A percentile compares a stretch with the other conserved stretches of the same genome.
These are phyloP conservation scores for Albula goreensis DNA, from an alignment of 2,113 vertebrate species.

Conservation along the genomic window DNA sequence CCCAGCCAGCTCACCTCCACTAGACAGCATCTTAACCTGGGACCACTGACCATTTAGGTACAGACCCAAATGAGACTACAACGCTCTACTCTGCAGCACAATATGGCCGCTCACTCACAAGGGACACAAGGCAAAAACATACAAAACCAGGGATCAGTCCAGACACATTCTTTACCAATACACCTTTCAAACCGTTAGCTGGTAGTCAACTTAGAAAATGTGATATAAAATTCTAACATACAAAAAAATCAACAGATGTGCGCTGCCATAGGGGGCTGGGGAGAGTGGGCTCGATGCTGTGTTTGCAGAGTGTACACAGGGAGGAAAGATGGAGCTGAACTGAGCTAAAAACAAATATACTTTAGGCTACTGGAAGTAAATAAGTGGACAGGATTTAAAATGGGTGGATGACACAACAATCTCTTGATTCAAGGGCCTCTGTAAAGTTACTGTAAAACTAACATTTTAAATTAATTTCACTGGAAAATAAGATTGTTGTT, in stretches of 20 bases:
- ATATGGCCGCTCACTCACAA: not conserved
- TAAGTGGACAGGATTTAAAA: slow-evolving; percentile 25
- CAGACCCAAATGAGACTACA: not conserved
- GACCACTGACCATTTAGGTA: not conserved
- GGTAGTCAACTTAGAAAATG: too few species aligned
- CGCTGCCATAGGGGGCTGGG: not conserved
- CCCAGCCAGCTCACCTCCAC: not conserved
- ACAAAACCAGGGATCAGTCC: too few species aligned
- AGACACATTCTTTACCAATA: too few species aligned
- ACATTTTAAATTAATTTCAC: too few species aligned
- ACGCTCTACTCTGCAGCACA: not conserved
- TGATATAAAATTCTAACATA: too few species aligned
- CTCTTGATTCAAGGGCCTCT: not conserved
- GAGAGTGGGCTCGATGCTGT: slow-evolving; percentile 9
- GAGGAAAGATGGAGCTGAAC: slow-evolving; percentile 23
- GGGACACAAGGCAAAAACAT: too few species aligned
- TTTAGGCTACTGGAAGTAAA: slow-evolving; percentile 21
- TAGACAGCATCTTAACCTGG: not conserved
- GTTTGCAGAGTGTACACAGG: slow-evolving; percentile 27
- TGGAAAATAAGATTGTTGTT: too few species aligned
- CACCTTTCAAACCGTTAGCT: too few species aligned
- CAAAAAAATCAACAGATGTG: not conserved
- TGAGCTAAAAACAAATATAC: slow-evolving; percentile 46
- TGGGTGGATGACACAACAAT: not conserved
- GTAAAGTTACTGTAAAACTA: not conserved